These are phyloP conservation scores for Drosophila azteca DNA, from an alignment of 1,140 invertebrate species.

Conservation along the genomic window DNA sequence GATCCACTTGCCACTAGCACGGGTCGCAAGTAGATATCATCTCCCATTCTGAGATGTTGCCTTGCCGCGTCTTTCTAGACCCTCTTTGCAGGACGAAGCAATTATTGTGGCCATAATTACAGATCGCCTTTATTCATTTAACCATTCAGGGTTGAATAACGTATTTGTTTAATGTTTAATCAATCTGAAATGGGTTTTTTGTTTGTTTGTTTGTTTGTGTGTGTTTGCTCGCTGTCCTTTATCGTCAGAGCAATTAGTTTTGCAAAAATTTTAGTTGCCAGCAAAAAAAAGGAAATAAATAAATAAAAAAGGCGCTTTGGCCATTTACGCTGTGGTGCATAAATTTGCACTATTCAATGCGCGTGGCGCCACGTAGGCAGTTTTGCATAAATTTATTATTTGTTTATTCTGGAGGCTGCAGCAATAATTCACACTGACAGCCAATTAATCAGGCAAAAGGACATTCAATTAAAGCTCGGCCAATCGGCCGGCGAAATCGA, in stretches of 20 bases:
- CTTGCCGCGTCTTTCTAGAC: no score
- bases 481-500: slow-evolving; percentile 54
- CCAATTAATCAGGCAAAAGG: slow-evolving; percentile 81
- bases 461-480: slow-evolving; percentile 78
- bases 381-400: slow-evolving; percentile 75
- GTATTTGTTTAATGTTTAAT: slow-evolving; percentile 46
- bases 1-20: slow-evolving; percentile 95
- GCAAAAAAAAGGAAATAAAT: background rate
- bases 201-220: background rate
- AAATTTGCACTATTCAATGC: slow-evolving; percentile 59
- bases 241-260: slow-evolving; percentile 68
- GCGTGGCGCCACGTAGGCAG: slow-evolving; percentile 37
- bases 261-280: background rate
- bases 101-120: slow-evolving; percentile 20
- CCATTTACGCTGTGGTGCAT: slow-evolving; percentile 60
- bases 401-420: slow-evolving; percentile 65
- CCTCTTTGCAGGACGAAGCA: background rate
- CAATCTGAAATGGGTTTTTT: slow-evolving; percentile 32
- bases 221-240: slow-evolving; percentile 43
- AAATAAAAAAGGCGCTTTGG: slow-evolving; percentile 40
- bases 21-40: slow-evolving; percentile 93
- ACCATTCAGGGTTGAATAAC: slow-evolving; percentile 40
- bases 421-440: slow-evolving; percentile 76
- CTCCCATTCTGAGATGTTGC: no score
- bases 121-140: slow-evolving; percentile 13